phyloP scores from a whole-genome alignment of 2,113 vertebrate genomes.

The Labrus mixtus region DNA sequence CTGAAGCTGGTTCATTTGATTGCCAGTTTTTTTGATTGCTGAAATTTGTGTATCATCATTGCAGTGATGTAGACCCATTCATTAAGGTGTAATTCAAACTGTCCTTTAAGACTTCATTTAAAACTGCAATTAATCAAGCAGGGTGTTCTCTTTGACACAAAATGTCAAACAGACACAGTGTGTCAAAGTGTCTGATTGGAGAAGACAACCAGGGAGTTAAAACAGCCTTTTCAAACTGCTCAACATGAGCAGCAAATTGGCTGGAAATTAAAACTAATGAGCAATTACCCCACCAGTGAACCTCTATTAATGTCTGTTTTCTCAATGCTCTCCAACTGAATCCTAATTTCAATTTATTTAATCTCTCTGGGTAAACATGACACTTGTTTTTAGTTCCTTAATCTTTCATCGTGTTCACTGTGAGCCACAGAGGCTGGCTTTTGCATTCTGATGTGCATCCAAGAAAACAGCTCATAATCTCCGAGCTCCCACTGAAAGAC shows the following conservation, averaged over 20 bases:
- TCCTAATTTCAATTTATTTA: constrained; percentile 63
- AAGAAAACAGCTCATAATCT: constrained; percentile 53
- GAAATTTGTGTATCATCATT: constrained; percentile 7
- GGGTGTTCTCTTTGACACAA: constrained; percentile 41
- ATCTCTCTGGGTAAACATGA: constrained; percentile 65
- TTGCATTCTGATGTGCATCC: constrained; percentile 39
- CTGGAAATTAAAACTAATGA: constrained; percentile 78
- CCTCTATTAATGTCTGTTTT: constrained; percentile 69
- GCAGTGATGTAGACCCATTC: constrained; percentile 9
- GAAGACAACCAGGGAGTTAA: constrained; percentile 53
- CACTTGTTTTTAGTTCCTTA: constrained; percentile 55
- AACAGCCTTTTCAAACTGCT: constrained; percentile 68
- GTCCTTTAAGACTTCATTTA: constrained; percentile 44
- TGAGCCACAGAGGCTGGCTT: constrained; percentile 34
- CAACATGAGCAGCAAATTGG: constrained; percentile 68
- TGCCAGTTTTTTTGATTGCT: constrained; percentile 14
- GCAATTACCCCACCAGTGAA: constrained; percentile 75
- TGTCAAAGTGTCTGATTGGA: constrained; percentile 66
- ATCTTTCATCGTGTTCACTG: constrained; percentile 50
- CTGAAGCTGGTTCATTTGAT: neutral
- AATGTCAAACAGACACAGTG: constrained; percentile 48
- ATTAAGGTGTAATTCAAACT: constrained; percentile 35
- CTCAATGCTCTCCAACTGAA: constrained; percentile 51
- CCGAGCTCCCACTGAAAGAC: constrained; percentile 38
- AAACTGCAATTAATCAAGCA: constrained; percentile 54